Evolutionary conservation across 2,888 invertebrate genomes (phyloP).

Genomic region (Nomada ruficornis): DNA sequence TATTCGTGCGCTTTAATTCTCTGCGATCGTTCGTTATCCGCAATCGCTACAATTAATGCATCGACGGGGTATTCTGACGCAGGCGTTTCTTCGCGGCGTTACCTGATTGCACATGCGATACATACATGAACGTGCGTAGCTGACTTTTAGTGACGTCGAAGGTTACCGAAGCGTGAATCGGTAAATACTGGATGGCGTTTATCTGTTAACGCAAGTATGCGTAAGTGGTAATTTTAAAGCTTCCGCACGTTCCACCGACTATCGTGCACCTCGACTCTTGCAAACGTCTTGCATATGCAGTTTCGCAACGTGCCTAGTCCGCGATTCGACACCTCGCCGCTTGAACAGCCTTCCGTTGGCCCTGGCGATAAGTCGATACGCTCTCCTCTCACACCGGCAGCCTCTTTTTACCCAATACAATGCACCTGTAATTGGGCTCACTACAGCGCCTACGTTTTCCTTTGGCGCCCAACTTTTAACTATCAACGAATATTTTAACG

Average conservation of each 20-base stretch:
- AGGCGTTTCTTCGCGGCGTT: conserved; percentile 24
- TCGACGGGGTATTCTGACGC: conserved; percentile 36
- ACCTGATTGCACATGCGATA: conserved; percentile 36
- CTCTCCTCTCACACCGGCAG: background rate
- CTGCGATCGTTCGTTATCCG: conserved; percentile 23
- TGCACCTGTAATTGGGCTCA: background rate
- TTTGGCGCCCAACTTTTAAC: background rate
- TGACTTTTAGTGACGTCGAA: conserved; percentile 56
- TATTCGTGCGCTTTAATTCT: background rate
- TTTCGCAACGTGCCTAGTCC: conserved; percentile 7
- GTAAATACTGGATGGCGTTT: conserved; percentile 59
- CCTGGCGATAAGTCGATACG: conserved; percentile 3
- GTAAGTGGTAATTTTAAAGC: conserved; percentile 55
- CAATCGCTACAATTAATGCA: conserved; percentile 55
- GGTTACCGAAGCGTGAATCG: conserved; percentile 61
- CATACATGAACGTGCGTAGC: conserved; percentile 17
- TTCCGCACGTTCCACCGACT: conserved; percentile 24
- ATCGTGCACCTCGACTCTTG: background rate
- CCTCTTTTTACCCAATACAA: background rate
- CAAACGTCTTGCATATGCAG: conserved; percentile 21
- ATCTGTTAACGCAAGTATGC: conserved; percentile 38
- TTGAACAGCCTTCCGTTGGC: background rate
- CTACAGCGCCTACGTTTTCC: background rate
- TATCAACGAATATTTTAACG: too few species aligned
- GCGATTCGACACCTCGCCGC: conserved; percentile 9